Evolutionary conservation across 1,140 invertebrate species (phyloP).

Genomic region (Trichoplusia ni): DNA sequence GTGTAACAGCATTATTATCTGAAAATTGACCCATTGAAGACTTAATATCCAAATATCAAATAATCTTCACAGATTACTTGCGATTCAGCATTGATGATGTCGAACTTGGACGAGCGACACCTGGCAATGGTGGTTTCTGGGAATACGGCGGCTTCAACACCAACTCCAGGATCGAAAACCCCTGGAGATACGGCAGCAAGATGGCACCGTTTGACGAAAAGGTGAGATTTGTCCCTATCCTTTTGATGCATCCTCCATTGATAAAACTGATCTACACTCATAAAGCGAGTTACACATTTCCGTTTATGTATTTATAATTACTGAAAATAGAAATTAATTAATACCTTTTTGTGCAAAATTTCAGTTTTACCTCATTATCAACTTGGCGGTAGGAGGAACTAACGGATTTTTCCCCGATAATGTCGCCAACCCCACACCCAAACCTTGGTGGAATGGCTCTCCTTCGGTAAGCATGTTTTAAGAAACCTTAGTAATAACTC

Average conservation of each 20-base stretch:
- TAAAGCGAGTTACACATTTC: too few relatives aligned
- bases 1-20: not conserved
- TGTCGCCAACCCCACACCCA: conserved; percentile 72
- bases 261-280: too few relatives aligned
- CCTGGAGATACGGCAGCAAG: conserved; percentile 74
- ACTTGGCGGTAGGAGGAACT: conserved; percentile 85
- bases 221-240: conserved; percentile 53
- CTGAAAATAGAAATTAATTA: not conserved
- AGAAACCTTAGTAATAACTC: not conserved
- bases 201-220: conserved; percentile 81
- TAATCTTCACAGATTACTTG: conserved; percentile 60
- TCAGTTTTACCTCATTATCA: conserved; percentile 86
- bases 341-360: conserved; percentile 33
- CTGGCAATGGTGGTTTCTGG: conserved; percentile 76
- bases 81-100: conserved; percentile 76
- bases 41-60: too few relatives aligned
- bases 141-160: conserved; percentile 64
- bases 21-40: too few relatives aligned
- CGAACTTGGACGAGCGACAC: conserved; percentile 64
- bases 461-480: conserved; percentile 64
- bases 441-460: conserved; percentile 83
- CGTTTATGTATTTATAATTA: too few relatives aligned
- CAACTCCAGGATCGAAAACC: conserved; percentile 61
- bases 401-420: conserved; percentile 84
- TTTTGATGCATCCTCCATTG: too few relatives aligned